Base-by-base conservation (phyloP, 1,140 invertebrate species). In the Heliconius hewitsoni region DNA sequence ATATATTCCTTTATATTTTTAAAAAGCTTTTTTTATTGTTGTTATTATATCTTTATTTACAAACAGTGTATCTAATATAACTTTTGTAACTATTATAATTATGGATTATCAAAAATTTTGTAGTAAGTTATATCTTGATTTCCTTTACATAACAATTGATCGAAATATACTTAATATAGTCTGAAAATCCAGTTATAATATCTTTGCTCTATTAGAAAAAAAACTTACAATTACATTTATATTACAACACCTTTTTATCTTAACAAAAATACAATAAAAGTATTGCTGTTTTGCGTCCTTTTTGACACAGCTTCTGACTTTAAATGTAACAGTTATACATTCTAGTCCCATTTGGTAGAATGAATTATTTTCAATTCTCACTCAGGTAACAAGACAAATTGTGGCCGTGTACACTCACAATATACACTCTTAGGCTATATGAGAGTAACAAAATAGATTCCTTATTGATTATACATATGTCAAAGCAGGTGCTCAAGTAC, bases 401-500 rank as follows among this genome's bases (percentile, higher is more conserved):
- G 13, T 16, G 42, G 42, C 13, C 4, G 3, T 46, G 42, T 46
- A 46, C 42, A 46, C 42, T 46, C 42, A 46, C 34, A 37, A 37
- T 37, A 37, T 37, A 16, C 4, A 46, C 3, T 16, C 13, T 46
- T 46, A 16, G 42, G 42, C 42, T 46, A 11, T 46, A 0, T 11
- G 42, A 60, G 9, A 11, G 2, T 9, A 60, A n/a, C 8, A n/a
- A 34, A 34, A 37, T 27, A 8, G 8, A 73, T 18, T 18, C 13
- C n/a, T 27, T 39, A 57, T 39, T 50, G 19, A 57, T 37, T 46
- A 71, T 37, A 37, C 34, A 37, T 46, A 46, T 76, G 46, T 72
- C 42, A 13, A 71, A 57, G 23, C 27, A 82, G 81, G 79, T 52
- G 46, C 71, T n/a, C 52, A 71, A 23, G 42, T 77, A 4, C 70